These are phyloP conservation scores for Chaetodon trifascialis DNA, from an alignment of 2,113 vertebrate species.

Conservation along the genomic window DNA sequence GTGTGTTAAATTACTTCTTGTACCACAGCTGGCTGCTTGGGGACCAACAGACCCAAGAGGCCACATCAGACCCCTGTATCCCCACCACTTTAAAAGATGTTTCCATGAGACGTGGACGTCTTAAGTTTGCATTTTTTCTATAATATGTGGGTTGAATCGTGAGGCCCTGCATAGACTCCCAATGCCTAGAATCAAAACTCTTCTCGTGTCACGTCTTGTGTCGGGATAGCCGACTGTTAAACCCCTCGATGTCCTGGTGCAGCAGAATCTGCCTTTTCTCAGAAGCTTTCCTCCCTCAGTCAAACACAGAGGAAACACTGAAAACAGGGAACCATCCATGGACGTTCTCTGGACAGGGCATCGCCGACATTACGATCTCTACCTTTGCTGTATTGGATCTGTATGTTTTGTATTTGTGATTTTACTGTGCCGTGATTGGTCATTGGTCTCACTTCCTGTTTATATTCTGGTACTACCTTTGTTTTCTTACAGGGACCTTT, in stretches of 20 bases:
- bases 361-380: neutral
- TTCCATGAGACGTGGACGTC: neutral
- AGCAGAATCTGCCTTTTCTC: constrained; percentile 23
- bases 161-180: neutral
- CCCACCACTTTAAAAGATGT: neutral
- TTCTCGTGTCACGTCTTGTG: neutral
- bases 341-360: neutral
- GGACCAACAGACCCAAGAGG: constrained; percentile 20
- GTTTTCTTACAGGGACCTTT: constrained; percentile 66
- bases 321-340: neutral
- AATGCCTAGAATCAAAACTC: neutral
- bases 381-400: constrained; percentile 50
- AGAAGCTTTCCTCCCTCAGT: neutral
- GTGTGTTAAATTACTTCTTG: neutral
- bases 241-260: neutral
- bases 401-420: constrained; percentile 57
- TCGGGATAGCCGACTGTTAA: constrained; percentile 2
- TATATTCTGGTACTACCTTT: constrained; percentile 37
- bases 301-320: neutral
- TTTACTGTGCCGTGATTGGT: constrained; percentile 61
- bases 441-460: constrained; percentile 42
- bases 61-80: neutral
- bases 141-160: neutral
- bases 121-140: neutral
- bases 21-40: constrained; percentile 16